phyloP scores from a whole-genome alignment of 2,113 vertebrate species.

The Atractosteus spatula region DNA sequence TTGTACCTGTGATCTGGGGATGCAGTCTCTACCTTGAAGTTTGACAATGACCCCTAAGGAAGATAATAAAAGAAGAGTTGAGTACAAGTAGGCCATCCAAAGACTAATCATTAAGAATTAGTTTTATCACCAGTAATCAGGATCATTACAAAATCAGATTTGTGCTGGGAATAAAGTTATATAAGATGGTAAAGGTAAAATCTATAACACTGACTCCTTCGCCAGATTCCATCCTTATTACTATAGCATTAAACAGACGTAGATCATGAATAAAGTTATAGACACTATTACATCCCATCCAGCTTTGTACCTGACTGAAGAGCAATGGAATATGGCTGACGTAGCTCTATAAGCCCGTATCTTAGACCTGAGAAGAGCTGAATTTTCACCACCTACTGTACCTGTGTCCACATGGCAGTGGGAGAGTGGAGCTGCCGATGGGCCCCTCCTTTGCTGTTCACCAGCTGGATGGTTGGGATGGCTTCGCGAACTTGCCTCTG shows the following conservation, averaged over 20 bases:
- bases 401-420: constrained; percentile 62
- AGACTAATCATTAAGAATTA: neutral
- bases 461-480: constrained; percentile 43
- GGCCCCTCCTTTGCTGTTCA: constrained; percentile 61
- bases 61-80: neutral
- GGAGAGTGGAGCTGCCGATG: constrained; percentile 57
- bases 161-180: neutral
- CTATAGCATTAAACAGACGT: too few relatives aligned
- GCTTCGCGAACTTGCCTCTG: constrained; percentile 20
- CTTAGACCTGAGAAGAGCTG: too few relatives aligned
- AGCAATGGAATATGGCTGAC: too few relatives aligned
- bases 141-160: neutral
- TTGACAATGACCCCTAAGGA: constrained; percentile 14
- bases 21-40: neutral
- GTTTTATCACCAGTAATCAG: neutral
- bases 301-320: too few relatives aligned
- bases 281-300: too few relatives aligned
- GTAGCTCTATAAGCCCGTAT: too few relatives aligned
- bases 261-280: too few relatives aligned
- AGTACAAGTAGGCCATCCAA: too few relatives aligned
- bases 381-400: constrained; percentile 26
- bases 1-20: constrained; percentile 23
- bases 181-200: neutral
- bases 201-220: too few relatives aligned
- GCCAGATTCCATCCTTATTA: too few relatives aligned